Evolutionary conservation across 2,797 vertebrate genomes (phyloP), one percentile per base, ranked within the genome.

Genomic region (Poeciliopsis gracilis): DNA sequence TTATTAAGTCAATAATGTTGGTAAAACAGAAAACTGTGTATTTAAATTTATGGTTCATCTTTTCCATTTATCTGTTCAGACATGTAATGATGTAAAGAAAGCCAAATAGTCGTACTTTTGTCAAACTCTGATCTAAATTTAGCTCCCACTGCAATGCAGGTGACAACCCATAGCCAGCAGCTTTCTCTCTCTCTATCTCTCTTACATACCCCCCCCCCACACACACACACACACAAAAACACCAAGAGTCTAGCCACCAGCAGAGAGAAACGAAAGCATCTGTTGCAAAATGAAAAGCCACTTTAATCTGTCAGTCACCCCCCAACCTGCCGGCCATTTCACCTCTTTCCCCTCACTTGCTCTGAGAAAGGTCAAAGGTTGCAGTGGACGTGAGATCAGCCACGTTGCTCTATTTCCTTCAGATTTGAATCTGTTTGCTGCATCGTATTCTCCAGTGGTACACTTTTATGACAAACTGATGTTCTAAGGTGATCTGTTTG

Each of bases 141-240:
- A 94, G 89, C 87, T 89, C 76, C 36, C 51, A 71, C 90, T 90
- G 90, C 91, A 93, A 82, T 94, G 86, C 92, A 95, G 92, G 90
- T 93, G 90, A 92, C 85, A 90, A 79, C 75, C 81, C 49, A 38
- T 69, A 84, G 76, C 84, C 77, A 77, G 74, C 75, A 83, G 20
- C 76, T 23, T 11, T 23, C 33, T 66, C 16, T 11, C 33, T 38
- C 33, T 66, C 30, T 11, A 33, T 23, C 45, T 41, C 72, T 45
- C 33, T 76, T 71, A 46, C 47, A 53, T 63, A 69, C 23, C 28
- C 38, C 5, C 30, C 43, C 4, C 53, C 73, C 74, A n/a, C 69
- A 41, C 73, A 74, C 73, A 55, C 43, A 43, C 55, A 28, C 73
- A 77, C 73, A 47, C 63, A 41, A 71, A 74, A 71, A 53, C 46